Percentiles rank a stretch among this genome's conserved stretches.
These are phyloP conservation scores for Columba janthina DNA, from an alignment of 2,113 vertebrate species.

Conservation along the genomic window DNA sequence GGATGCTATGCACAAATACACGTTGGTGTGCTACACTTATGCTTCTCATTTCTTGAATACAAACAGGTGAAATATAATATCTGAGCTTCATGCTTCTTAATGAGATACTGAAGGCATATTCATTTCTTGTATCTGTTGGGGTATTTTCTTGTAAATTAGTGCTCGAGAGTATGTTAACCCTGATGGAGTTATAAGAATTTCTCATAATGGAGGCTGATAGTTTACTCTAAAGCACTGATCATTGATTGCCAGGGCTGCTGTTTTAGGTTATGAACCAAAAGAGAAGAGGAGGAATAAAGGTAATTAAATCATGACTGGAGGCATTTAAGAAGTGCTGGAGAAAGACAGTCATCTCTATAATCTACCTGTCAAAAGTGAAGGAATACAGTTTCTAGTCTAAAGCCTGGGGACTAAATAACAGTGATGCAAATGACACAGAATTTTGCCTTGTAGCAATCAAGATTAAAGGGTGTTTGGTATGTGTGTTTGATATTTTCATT, in stretches of 20 bases:
- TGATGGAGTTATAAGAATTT: constrained; percentile 27
- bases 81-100: neutral
- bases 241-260: constrained; percentile 20
- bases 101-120: neutral
- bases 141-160: constrained; percentile 37
- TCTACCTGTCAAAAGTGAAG: constrained; percentile 39
- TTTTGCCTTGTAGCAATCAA: neutral
- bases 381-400: neutral
- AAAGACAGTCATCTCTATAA: constrained; percentile 7
- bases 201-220: neutral
- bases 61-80: neutral
- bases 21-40: neutral
- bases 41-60: neutral
- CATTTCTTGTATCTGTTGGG: constrained; percentile 9
- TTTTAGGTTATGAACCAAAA: constrained; percentile 12
- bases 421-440: neutral
- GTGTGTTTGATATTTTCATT: neutral
- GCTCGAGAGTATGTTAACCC: neutral
- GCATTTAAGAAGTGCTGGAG: constrained; percentile 7
- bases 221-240: constrained; percentile 21
- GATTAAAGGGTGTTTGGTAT: neutral
- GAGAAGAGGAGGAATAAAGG: constrained; percentile 11
- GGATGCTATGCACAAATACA: neutral
- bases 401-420: neutral
- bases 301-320: constrained; percentile 48